Evolutionary conservation across 1,140 invertebrate species (phyloP).

Genomic region (Latrodectus geometricus): DNA sequence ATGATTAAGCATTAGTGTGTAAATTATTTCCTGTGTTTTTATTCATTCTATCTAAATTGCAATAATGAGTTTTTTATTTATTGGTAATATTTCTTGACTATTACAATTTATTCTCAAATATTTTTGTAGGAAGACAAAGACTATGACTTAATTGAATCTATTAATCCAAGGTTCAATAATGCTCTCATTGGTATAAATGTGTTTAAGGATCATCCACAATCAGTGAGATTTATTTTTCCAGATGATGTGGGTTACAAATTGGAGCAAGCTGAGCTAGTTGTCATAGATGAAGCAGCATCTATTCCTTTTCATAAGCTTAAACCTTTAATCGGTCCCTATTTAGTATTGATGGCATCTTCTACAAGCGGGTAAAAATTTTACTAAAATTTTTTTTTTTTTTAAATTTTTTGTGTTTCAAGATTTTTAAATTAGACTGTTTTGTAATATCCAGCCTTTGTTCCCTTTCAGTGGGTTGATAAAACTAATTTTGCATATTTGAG

Average conservation of each 20-base stretch:
- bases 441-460: too few relatives aligned
- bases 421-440: too few relatives aligned
- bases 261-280: conserved; percentile 94
- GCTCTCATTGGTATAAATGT: conserved; percentile 94
- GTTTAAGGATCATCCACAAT: conserved; percentile 90
- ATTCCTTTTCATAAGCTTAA: conserved; percentile 96
- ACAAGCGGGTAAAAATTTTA: conserved; percentile 81
- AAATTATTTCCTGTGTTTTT: too few relatives aligned
- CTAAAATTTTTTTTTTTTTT: too few relatives aligned
- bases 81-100: not conserved
- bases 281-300: conserved; percentile 99
- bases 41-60: too few relatives aligned
- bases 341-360: conserved; percentile 96
- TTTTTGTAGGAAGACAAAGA: conserved; percentile 87
- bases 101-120: not conserved
- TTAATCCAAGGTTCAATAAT: conserved; percentile 96
- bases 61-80: too few relatives aligned
- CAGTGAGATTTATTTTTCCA: conserved; percentile 97
- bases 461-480: too few relatives aligned
- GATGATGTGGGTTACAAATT: conserved; percentile 84
- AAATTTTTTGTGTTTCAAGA: too few relatives aligned
- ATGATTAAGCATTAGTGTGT: too few relatives aligned
- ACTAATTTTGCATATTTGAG: too few relatives aligned
- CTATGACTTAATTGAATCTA: conserved; percentile 94
- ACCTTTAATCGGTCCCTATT: conserved; percentile 88